These are phyloP conservation scores for Hemicordylus capensis DNA, from an alignment of 2,113 vertebrate genomes.

Conservation along the genomic window DNA sequence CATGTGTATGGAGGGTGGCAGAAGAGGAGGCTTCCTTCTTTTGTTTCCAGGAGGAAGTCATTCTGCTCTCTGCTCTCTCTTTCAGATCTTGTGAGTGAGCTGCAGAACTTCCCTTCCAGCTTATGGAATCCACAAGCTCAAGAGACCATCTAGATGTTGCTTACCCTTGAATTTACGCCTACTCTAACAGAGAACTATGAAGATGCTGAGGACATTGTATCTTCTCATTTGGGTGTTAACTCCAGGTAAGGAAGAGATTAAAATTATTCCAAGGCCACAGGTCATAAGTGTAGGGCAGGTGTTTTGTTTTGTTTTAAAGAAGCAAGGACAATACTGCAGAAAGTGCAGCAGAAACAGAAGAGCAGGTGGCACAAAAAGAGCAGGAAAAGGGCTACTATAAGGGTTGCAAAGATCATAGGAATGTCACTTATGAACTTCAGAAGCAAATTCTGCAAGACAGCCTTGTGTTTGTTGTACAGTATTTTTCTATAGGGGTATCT, in stretches of 20 bases:
- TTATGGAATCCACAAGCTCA: too few relatives aligned
- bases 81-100: too few relatives aligned
- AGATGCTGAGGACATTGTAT: slow-evolving; percentile 11
- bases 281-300: not conserved
- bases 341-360: not conserved
- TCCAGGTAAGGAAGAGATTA: not conserved
- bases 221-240: slow-evolving; percentile 33
- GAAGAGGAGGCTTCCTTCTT: too few relatives aligned
- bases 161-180: too few relatives aligned
- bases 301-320: not conserved
- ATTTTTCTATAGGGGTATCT: not conserved
- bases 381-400: not conserved
- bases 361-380: not conserved
- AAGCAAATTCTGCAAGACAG: not conserved
- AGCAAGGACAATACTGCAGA: not conserved
- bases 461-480: not conserved
- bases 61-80: too few relatives aligned
- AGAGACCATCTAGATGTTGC: too few relatives aligned
- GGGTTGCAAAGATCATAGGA: not conserved
- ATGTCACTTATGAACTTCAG: too few relatives aligned
- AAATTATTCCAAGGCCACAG: not conserved
- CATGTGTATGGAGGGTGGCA: too few relatives aligned
- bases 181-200: slow-evolving; percentile 17
- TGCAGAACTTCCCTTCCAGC: too few relatives aligned
- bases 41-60: too few relatives aligned